Conservation (phyloP, 1,140 invertebrate genomes). For the Xylocopa sonorina region DNA sequence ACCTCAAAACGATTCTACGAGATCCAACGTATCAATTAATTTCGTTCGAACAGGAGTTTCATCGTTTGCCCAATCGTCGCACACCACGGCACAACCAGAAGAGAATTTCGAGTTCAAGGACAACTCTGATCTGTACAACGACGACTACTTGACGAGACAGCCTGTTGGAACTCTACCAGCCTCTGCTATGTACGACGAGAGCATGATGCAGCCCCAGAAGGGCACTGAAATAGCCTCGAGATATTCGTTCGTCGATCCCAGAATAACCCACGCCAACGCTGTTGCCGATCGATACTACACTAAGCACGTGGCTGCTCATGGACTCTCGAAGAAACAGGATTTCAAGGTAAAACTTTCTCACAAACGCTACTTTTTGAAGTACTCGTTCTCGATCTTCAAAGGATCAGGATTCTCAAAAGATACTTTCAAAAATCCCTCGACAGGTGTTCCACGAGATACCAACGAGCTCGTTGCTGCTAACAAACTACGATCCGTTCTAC, state of each 20-base stretch:
- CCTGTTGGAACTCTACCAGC: constrained; percentile 79
- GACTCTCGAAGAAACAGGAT: constrained; percentile 80
- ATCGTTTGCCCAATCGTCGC: constrained; percentile 79
- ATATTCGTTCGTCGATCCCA: constrained; percentile 73
- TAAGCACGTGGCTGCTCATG: constrained; percentile 71
- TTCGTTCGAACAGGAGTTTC: constrained; percentile 79
- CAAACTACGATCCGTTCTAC: constrained; percentile 94
- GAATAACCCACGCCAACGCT: constrained; percentile 70
- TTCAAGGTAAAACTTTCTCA: constrained; percentile 77
- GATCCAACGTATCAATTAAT: background rate
- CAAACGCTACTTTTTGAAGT: no score
- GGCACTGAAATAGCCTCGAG: constrained; percentile 75
- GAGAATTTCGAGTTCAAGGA: constrained; percentile 88
- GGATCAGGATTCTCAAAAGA: background rate
- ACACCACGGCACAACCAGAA: constrained; percentile 76
- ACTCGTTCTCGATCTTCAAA: no score
- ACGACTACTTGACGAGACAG: constrained; percentile 77
- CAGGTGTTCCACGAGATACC: constrained; percentile 93
- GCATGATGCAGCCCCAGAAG: constrained; percentile 74
- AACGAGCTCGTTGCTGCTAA: constrained; percentile 89
- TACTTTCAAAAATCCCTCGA: constrained; percentile 45
- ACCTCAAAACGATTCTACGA: no score
- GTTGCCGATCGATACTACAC: constrained; percentile 78
- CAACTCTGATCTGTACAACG: constrained; percentile 76
- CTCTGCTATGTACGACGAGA: constrained; percentile 79